Base-by-base conservation (phyloP, 2,888 invertebrate genomes). In the Macropis europaea region DNA sequence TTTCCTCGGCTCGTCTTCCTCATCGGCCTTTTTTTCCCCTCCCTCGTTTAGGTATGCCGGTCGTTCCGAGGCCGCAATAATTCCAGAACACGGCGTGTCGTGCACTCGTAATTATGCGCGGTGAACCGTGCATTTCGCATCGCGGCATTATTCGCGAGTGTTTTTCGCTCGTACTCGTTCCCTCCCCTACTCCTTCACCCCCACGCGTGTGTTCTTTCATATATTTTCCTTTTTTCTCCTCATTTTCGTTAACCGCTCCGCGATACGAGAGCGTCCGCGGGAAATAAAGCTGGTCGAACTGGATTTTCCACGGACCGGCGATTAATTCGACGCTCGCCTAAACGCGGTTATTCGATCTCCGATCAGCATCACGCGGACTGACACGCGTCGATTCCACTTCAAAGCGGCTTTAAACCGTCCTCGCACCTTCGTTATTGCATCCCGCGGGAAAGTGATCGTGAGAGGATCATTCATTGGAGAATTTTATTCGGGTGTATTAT, bases 81-180 rank as follows among this genome's bases (percentile, higher is more conserved):
- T 81, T 81, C 72, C 73, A 68, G 73, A 68, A 68, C 64, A 60
- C 38, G 30, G 52, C 60, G 78, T 74, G 81, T 81, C 76, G 81
- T 50, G 67, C 68, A 47, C 81, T 79, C 78, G 81, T 81, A 81
- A 81, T 81, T 81, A 81, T 77, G 79, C 74, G 79, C 81, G 70
- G 78, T 74, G 79, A 81, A 77, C 76, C 81, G 70, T 74, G 76
- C 70, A 77, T 81, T 76, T 81, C 73, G 76, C 81, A 74, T 80
- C 73, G 78, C 63, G 70, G 70, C 76, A 79, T 81, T 79, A 81
- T 78, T 76, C 79, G 79, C 60, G 76, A 77, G 74, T 73, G 66
- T 79, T 79, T 81, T 66, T 54, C 76, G 38, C 22, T 64, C 45
- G 50, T 11, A 61, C 30, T 34, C n/a, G 45, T 7, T 9, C 26